phyloP scores from a whole-genome alignment of 2,113 vertebrate species.

The Tragelaphus buxtoni region DNA sequence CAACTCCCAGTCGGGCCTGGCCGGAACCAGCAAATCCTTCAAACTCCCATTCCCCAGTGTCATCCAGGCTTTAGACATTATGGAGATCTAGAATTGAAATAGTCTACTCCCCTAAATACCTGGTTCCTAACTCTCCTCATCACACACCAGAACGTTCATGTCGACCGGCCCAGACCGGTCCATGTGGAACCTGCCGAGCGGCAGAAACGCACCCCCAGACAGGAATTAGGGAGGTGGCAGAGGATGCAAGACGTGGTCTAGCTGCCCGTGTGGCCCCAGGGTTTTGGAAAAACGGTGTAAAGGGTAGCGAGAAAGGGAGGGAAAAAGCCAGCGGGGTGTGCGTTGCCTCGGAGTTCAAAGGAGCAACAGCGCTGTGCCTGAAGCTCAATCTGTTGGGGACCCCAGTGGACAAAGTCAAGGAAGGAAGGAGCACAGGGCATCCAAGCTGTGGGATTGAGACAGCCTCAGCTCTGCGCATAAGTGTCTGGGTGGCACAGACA shows the following conservation, averaged over 20 bases:
- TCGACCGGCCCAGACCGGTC: neutral
- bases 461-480: fast-evolving
- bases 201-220: neutral
- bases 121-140: neutral
- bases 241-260: neutral
- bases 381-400: neutral
- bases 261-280: fast-evolving
- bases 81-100: neutral
- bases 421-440: neutral
- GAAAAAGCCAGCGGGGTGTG: neutral
- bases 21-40: neutral
- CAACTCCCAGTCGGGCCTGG: neutral
- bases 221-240: fast-evolving
- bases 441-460: fast-evolving
- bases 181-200: fast-evolving
- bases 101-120: neutral
- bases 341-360: neutral
- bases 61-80: neutral
- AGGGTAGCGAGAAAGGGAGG: fast-evolving
- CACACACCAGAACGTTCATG: neutral
- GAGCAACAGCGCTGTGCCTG: neutral
- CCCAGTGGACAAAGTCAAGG: neutral
- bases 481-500: neutral
- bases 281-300: neutral
- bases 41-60: neutral